phyloP scores from a whole-genome alignment of 2,797 vertebrate genomes.

The Malurus leucopterus region DNA sequence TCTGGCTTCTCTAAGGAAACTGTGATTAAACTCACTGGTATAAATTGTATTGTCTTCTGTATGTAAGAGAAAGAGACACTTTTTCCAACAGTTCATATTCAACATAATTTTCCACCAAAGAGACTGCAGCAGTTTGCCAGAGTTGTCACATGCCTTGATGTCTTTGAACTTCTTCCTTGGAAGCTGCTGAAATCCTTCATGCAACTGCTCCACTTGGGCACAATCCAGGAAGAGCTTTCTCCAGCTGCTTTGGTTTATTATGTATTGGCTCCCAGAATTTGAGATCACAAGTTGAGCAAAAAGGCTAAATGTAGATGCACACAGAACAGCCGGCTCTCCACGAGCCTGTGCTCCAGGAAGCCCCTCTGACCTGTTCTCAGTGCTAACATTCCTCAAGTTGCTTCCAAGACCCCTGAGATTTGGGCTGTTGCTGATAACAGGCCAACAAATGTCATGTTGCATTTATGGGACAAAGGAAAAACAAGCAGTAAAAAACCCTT shows the following conservation, averaged over 20 bases:
- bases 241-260: constrained; percentile 75
- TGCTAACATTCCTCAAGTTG: neutral
- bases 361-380: neutral
- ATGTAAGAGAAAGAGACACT: constrained; percentile 2
- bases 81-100: constrained; percentile 35
- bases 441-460: constrained; percentile 6
- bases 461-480: constrained; percentile 10
- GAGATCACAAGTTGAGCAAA: constrained; percentile 68
- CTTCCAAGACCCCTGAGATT: neutral
- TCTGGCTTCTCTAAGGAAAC: neutral
- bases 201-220: constrained; percentile 72
- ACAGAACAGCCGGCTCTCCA: neutral
- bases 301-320: constrained; percentile 38
- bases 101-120: constrained; percentile 46
- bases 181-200: constrained; percentile 64
- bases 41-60: constrained; percentile 25
- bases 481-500: neutral
- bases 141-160: constrained; percentile 58
- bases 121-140: constrained; percentile 55
- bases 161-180: constrained; percentile 64
- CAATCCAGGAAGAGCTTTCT: constrained; percentile 71
- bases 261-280: constrained; percentile 65
- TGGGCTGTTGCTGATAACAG: neutral
- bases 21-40: neutral
- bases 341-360: neutral